These are phyloP conservation scores for Lasioglossum lativentre DNA, from an alignment of 2,888 invertebrate species.

Conservation along the genomic window DNA sequence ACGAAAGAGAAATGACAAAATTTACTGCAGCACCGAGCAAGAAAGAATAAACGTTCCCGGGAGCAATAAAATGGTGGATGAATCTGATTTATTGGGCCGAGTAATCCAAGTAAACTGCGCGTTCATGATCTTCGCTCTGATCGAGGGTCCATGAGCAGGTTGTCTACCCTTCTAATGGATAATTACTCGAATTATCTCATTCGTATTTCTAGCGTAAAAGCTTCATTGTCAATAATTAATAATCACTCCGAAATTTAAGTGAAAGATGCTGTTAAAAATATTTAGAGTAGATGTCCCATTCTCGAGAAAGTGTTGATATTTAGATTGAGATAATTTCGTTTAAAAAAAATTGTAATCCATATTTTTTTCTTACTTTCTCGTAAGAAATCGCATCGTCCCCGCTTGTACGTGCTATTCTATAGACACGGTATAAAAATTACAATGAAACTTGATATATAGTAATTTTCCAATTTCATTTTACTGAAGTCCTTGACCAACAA, in stretches of 20 bases:
- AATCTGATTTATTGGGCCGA: not conserved
- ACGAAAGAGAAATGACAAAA: not conserved
- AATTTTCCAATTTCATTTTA: not conserved
- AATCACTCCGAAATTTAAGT: not conserved
- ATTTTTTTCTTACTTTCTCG: too few species aligned
- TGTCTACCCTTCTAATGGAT: not conserved
- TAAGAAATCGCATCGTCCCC: too few species aligned
- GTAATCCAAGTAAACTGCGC: not conserved
- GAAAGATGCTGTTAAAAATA: not conserved
- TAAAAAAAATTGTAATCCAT: too few species aligned
- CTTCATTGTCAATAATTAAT: not conserved
- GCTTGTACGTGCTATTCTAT: too few species aligned
- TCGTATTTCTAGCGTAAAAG: not conserved
- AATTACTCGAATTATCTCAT: not conserved
- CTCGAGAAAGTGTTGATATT: not conserved
- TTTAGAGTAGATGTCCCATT: not conserved
- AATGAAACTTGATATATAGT: not conserved
- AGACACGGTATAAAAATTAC: not conserved
- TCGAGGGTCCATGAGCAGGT: not conserved
- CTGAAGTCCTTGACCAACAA: not conserved
- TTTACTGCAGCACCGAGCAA: constrained; percentile 12
- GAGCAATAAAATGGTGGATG: constrained; percentile 16
- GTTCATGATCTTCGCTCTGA: not conserved
- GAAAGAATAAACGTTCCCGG: constrained; percentile 4
- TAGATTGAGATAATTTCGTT: not conserved